A percentile compares a stretch with the other conserved stretches of the same genome.
Conservation (phyloP, 37 sponge, comb jelly and placozoan genomes). For the Corticium candelabrum region DNA sequence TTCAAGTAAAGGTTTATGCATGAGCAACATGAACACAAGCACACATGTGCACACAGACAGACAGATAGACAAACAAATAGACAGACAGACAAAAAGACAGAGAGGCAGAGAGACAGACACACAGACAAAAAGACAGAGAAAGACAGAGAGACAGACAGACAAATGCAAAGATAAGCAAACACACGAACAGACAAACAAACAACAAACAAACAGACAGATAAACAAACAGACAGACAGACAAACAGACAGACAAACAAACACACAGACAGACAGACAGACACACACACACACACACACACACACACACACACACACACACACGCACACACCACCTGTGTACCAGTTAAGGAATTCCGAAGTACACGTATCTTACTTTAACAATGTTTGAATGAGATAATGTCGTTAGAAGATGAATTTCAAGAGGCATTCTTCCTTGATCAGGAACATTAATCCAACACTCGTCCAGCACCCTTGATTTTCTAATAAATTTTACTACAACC, state of each 20-base stretch:
- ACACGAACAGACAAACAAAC: no score
- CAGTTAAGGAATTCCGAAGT: neutral
- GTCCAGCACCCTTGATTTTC: slow-evolving; percentile 68
- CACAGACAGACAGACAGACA: neutral
- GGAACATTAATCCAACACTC: slow-evolving; percentile 65
- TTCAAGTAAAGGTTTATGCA: no score
- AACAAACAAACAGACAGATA: no score
- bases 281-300: neutral
- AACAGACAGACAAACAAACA: no score
- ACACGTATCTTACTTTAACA: slow-evolving; percentile 49
- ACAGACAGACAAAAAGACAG: no score
- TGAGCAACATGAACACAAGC: no score
- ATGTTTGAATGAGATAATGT: slow-evolving; percentile 69
- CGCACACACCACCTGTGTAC: neutral
- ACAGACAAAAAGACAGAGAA: no score
- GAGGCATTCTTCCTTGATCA: neutral
- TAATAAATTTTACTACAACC: slow-evolving; percentile 86
- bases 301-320: neutral
- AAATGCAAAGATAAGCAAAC: no score
- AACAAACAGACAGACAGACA: no score
- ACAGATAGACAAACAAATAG: neutral
- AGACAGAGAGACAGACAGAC: neutral
- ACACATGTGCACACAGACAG: neutral
- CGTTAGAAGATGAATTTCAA: slow-evolving; percentile 66
- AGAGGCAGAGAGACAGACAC: no score